Percentiles rank a stretch among this genome's conserved stretches.
These are phyloP conservation scores for Vireo griseus DNA, from an alignment of 2,797 vertebrate genomes.

Conservation along the genomic window DNA sequence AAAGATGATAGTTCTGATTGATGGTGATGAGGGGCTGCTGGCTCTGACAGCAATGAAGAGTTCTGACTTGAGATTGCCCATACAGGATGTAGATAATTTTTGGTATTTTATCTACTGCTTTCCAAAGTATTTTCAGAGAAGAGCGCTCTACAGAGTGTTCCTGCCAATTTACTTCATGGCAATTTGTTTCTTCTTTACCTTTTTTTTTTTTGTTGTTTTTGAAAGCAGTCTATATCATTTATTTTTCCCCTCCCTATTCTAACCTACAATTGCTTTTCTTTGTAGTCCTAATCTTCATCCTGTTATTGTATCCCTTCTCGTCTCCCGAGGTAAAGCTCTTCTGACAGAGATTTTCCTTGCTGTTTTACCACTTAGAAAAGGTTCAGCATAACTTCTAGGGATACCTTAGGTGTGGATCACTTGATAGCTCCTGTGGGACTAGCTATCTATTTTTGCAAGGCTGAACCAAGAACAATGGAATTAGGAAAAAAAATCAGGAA, in stretches of 20 bases:
- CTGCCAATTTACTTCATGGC: background rate
- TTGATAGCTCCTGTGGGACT: background rate
- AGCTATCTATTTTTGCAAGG: background rate
- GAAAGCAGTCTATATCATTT: background rate
- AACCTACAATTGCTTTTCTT: background rate
- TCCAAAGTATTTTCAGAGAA: background rate
- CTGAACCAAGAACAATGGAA: background rate
- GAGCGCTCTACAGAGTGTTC: background rate
- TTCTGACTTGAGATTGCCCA: background rate
- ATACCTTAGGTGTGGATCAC: background rate
- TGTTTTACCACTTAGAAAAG: background rate
- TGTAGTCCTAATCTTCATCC: background rate
- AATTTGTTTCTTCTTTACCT: background rate
- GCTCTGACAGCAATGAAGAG: background rate
- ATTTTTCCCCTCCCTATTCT: background rate
- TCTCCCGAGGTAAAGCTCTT: background rate
- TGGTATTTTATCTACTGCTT: background rate
- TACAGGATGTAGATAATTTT: background rate
- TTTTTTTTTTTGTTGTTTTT: background rate
- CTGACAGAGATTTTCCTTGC: background rate
- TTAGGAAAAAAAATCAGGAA: background rate
- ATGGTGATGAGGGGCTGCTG: background rate
- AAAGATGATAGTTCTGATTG: background rate
- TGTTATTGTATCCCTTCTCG: background rate
- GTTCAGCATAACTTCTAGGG: background rate